These are phyloP conservation scores for Scytalopus superciliaris DNA, from an alignment of 2,113 vertebrate species.

Conservation along the genomic window DNA sequence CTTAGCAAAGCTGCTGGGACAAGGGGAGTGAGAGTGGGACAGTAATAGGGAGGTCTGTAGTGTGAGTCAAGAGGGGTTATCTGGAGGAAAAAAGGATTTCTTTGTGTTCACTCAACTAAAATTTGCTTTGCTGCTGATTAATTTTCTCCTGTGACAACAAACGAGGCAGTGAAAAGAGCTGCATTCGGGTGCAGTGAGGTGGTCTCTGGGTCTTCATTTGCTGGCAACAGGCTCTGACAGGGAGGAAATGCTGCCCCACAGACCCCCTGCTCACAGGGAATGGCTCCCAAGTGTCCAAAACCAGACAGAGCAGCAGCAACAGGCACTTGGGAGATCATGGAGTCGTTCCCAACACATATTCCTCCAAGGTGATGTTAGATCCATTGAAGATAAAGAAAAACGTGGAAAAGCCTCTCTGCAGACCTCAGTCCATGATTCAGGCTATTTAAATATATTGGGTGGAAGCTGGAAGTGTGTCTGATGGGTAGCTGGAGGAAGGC, in stretches of 20 bases:
- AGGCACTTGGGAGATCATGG: neutral
- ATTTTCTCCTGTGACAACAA: neutral
- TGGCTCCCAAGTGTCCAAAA: fast-evolving
- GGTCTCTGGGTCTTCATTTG: neutral
- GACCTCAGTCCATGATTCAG: neutral
- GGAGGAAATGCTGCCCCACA: neutral
- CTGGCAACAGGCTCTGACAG: neutral
- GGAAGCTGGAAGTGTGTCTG: neutral
- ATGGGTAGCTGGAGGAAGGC: neutral
- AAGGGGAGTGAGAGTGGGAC: neutral
- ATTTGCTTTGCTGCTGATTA: neutral
- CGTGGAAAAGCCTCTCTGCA: neutral
- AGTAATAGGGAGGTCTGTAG: no score
- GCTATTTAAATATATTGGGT: neutral
- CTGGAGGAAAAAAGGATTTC: fast-evolving
- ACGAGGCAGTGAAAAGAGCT: fast-evolving
- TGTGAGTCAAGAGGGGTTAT: neutral
- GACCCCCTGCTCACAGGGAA: neutral
- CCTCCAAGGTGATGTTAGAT: neutral
- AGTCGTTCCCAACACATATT: neutral
- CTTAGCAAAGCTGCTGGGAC: neutral
- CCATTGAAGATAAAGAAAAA: neutral
- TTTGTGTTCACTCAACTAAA: fast-evolving
- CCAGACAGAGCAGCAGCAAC: neutral
- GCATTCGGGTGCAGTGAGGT: neutral